These are phyloP conservation scores for Micronisus gabar DNA, from an alignment of 2,113 vertebrate species.

Conservation along the genomic window DNA sequence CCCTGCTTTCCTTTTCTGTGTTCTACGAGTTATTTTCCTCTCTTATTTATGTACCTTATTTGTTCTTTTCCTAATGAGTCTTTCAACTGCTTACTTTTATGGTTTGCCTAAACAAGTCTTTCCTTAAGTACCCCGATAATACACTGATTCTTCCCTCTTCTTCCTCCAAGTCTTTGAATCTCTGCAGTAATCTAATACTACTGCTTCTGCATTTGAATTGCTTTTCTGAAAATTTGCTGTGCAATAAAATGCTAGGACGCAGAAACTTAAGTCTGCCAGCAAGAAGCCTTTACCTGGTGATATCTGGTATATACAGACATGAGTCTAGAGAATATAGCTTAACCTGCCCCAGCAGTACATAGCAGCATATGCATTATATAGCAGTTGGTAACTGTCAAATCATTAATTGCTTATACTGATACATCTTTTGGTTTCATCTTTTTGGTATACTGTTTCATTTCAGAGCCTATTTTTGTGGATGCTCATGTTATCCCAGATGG, in stretches of 20 bases:
- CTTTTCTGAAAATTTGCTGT: neutral
- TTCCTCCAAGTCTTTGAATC: neutral
- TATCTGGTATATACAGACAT: neutral
- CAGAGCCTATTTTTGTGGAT: constrained; percentile 94
- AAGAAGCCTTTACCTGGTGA: neutral
- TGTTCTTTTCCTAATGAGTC: neutral
- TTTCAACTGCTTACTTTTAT: neutral
- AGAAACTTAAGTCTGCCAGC: neutral
- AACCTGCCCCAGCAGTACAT: neutral
- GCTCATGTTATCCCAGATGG: constrained; percentile 94
- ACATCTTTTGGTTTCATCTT: neutral
- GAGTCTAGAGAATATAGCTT: neutral
- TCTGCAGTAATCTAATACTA: neutral
- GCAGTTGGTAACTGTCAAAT: neutral
- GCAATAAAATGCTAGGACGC: neutral
- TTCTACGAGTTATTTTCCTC: neutral
- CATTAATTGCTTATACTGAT: neutral
- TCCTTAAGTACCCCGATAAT: neutral
- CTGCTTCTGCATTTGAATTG: neutral
- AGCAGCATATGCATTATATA: neutral
- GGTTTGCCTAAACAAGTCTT: neutral
- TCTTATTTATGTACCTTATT: neutral
- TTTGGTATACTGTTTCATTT: constrained; percentile 15
- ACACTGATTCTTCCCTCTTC: neutral
- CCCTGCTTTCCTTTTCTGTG: neutral